These are phyloP conservation scores for Plutomurus gul DNA, from an alignment of 1,140 invertebrate species.

Conservation along the genomic window DNA sequence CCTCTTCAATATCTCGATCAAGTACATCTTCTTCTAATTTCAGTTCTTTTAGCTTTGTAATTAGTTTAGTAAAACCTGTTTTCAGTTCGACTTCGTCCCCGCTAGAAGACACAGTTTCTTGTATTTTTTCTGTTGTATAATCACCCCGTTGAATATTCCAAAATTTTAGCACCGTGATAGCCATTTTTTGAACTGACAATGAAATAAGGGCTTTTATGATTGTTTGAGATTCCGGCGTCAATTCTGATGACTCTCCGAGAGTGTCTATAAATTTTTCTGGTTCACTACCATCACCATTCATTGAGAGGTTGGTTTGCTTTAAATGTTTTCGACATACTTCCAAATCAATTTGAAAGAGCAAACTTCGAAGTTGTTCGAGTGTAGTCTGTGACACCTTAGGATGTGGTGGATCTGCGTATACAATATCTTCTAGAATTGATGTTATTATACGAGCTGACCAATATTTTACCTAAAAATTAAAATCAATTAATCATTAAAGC, in stretches of 20 bases:
- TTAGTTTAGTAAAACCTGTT: background rate
- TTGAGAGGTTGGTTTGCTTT: too few species aligned
- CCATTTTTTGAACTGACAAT: background rate
- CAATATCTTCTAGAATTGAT: background rate
- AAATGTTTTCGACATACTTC: background rate
- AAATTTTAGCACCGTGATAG: background rate
- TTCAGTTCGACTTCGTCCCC: background rate
- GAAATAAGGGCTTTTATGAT: conserved; percentile 2
- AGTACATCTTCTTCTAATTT: background rate
- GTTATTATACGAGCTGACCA: conserved; percentile 1
- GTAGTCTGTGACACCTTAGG: background rate
- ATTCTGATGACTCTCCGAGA: background rate
- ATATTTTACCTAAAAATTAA: background rate
- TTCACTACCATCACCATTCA: too few species aligned
- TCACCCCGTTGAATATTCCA: conserved; percentile 4
- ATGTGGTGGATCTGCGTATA: background rate
- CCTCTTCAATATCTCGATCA: background rate
- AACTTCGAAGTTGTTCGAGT: background rate
- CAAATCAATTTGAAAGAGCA: background rate
- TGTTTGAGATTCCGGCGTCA: background rate
- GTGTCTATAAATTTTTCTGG: too few species aligned
- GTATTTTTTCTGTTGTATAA: background rate
- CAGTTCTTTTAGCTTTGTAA: background rate
- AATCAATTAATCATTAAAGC: background rate
- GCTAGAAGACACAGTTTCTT: background rate